Conservation (phyloP, 2,888 invertebrate species). For the Pedicia rivosa region DNA sequence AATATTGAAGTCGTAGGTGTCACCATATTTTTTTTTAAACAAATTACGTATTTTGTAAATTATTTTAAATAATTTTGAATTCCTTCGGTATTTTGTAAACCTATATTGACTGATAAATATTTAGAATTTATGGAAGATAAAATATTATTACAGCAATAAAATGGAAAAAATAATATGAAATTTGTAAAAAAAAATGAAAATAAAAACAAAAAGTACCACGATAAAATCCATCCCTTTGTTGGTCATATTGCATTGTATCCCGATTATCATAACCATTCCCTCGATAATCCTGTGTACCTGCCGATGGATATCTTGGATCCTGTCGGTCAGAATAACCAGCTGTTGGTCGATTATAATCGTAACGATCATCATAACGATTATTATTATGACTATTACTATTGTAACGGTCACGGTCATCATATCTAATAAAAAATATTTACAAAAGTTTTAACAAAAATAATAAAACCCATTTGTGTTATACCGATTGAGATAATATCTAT, state of each 20-base stretch:
- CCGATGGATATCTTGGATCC: slow-evolving; percentile 4
- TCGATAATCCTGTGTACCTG: slow-evolving; percentile 13
- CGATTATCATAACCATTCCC: slow-evolving; percentile 26
- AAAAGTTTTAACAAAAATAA: not conserved
- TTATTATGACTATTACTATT: too few species aligned
- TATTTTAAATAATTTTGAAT: too few species aligned
- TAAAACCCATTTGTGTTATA: slow-evolving; percentile 7
- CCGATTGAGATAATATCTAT: slow-evolving; percentile 10
- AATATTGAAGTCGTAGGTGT: too few species aligned
- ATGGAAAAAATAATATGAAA: too few species aligned
- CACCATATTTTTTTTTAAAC: too few species aligned
- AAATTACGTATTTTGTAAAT: too few species aligned
- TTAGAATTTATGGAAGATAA: too few species aligned
- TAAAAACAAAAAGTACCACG: slow-evolving; percentile 11
- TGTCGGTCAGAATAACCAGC: slow-evolving; percentile 13
- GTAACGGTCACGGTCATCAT: slow-evolving; percentile 12
- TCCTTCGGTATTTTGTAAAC: too few species aligned
- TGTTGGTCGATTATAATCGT: slow-evolving; percentile 6
- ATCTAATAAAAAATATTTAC: slow-evolving; percentile 7
- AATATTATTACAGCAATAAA: too few species aligned
- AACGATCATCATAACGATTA: slow-evolving; percentile 16
- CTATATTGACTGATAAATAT: too few species aligned
- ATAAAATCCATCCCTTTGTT: slow-evolving; percentile 14
- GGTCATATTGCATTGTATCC: slow-evolving; percentile 19
- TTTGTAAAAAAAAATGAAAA: not conserved